phyloP scores from a whole-genome alignment of 2,888 invertebrate species.

The Eurois occulta region DNA sequence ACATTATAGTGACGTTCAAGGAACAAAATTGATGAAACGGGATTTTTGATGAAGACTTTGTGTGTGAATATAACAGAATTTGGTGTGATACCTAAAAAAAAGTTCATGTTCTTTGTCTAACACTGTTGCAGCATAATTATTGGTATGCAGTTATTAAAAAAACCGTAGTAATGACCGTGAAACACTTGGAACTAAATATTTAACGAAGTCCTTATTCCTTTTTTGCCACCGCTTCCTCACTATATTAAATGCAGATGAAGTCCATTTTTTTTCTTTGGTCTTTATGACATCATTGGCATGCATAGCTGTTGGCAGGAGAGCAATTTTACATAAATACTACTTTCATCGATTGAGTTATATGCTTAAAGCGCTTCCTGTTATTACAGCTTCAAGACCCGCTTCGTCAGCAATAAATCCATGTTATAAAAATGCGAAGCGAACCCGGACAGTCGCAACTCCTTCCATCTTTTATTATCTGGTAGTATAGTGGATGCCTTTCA shows the following conservation, averaged over 20 bases:
- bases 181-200: background rate
- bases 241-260: background rate
- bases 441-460: slow-evolving; percentile 68
- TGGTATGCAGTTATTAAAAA: background rate
- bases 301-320: slow-evolving; percentile 7
- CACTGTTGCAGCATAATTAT: background rate
- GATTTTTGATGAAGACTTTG: background rate
- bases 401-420: slow-evolving; percentile 74
- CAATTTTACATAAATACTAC: slow-evolving; percentile 26
- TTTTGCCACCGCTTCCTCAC: background rate
- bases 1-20: background rate
- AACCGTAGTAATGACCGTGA: background rate
- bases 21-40: background rate
- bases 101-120: background rate
- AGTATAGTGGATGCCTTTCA: slow-evolving; percentile 61
- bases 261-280: too few species aligned
- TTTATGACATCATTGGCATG: slow-evolving; percentile 10
- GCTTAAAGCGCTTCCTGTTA: slow-evolving; percentile 59
- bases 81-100: background rate
- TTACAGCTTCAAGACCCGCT: slow-evolving; percentile 68
- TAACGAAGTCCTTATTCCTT: background rate
- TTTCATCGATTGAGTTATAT: slow-evolving; percentile 38
- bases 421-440: slow-evolving; percentile 75
- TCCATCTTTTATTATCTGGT: slow-evolving; percentile 72
- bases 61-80: background rate